These are phyloP conservation scores for Erpornis zantholeuca DNA, from an alignment of 2,113 vertebrate species.

Conservation along the genomic window DNA sequence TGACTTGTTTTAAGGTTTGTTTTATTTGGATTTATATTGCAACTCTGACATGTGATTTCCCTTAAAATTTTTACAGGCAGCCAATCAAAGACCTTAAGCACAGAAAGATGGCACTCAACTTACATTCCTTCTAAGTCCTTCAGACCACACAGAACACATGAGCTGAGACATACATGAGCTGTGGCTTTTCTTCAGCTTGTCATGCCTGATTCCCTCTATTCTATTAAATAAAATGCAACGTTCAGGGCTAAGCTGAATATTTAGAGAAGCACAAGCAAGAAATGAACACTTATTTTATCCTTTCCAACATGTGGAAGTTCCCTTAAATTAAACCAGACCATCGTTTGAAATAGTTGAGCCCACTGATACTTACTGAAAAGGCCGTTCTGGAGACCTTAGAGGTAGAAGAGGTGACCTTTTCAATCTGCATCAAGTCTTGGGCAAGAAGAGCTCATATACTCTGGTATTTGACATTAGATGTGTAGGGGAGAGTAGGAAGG, in stretches of 20 bases:
- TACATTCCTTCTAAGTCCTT: conserved; percentile 6
- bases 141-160: neutral
- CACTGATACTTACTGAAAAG: neutral
- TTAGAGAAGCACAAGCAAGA: neutral
- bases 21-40: conserved; percentile 22
- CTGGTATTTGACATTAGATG: neutral
- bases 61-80: conserved; percentile 1
- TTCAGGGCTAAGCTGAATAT: neutral
- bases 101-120: neutral
- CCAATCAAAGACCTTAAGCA: neutral
- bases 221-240: neutral
- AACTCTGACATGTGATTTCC: neutral
- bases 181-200: neutral
- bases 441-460: neutral
- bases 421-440: neutral
- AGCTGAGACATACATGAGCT: neutral
- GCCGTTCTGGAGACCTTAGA: neutral
- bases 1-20: neutral
- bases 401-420: neutral
- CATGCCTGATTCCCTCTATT: neutral
- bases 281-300: neutral
- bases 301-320: neutral
- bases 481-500: neutral
- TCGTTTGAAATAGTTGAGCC: neutral
- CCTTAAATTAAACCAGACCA: neutral